Evolutionary conservation across 1,140 invertebrate genomes (phyloP), one percentile per base, ranked within the genome.

Genomic region (Zaprionus africanus): DNA sequence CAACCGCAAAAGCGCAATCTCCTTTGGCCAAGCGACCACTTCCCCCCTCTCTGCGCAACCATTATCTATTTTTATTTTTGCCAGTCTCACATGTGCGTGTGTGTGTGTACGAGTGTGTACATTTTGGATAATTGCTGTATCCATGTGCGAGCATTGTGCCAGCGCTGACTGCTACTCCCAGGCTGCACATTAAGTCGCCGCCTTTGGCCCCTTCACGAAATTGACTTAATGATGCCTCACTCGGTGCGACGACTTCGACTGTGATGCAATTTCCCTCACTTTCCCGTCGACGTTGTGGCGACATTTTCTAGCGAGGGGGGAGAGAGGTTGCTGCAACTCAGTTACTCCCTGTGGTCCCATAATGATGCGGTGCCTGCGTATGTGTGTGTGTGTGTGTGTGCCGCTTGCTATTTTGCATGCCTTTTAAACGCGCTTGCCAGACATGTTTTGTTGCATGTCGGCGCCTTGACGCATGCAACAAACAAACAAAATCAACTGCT

Each of bases 1-100:
- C 73, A 87, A 87, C 83, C 83, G 84, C 83, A 87, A 87, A 87
- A 87, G 83, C 83, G 67, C 77, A 87, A 87, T 87, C 82, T 86
- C 73, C 83, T 72, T 56, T 69, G 6, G 19, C 58, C 36, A 12
- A 38, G 13, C 12, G 38, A 22, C 1, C 46, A 2, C 5, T 9
- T 28, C 26, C 17, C 17, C 36, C 22, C 28, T 22, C 34, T 11
- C 36, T 26, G 38, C 13, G 12, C 38, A 19, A 28, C 28, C 28
- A 36, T 36, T 49, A 61, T 61, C 17, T 34, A 4, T 17, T 65
- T 49, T n/a, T 53, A 43, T 19, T 61, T 46, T 56, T 24, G 7
- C 19, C 28, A 46, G n/a, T 3, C 6, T 17, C 41, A 4, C 17
- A 26, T 22, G 31, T 71, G 56, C 53, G 26, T 43, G 34, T 22